Base-by-base conservation (phyloP, 2,797 vertebrate species). In the Melanotaenia boesemani region DNA sequence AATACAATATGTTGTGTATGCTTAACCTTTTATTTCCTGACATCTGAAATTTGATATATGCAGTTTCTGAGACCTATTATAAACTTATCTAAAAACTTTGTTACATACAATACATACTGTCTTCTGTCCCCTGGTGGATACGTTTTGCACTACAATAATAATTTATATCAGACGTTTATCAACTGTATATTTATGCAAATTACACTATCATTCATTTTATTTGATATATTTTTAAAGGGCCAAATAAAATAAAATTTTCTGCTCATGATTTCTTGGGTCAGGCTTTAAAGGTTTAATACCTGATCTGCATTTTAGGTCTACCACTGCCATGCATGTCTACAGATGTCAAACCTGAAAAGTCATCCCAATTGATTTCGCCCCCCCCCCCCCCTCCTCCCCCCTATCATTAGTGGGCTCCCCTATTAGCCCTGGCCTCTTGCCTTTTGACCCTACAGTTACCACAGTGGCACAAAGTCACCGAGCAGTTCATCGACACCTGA, bases 381-480 rank as follows among this genome's bases (percentile, higher is more conserved):
- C 4, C 41, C 4, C 16, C 15, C 26, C 18, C 15, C 3, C 4
- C 39, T 3, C 16, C 41, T 18, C 16, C 4, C 13, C 41, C 4
- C 16, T 15, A 37, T 74, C 76, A 57, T 81, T 63, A 74, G 60
- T 74, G 66, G 90, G 85, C 92, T 90, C 90, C 91, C 89, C 87
- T 87, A 76, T 70, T 86, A 72, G 85, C 87, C 89, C 88, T 86
- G 84, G 82, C 87, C 92, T 92, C 91, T 91, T 86, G 93, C 94
- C 94, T 95, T 95, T 95, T 95, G 94, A 95, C 89, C 87, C 91
- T 90, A 92, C 89, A 94, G 85, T 88, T 70, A 92, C 90, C 92
- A 93, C 92, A 74, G 89, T 94, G 93, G 94, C 93, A 93, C 83
- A 93, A 93, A 92, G 91, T 92, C 74, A 76, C 76, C 41, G 28